Evolutionary conservation across 2,888 invertebrate species (phyloP), one percentile per base, ranked within the genome.

Genomic region (Drosophila peninsularis): DNA sequence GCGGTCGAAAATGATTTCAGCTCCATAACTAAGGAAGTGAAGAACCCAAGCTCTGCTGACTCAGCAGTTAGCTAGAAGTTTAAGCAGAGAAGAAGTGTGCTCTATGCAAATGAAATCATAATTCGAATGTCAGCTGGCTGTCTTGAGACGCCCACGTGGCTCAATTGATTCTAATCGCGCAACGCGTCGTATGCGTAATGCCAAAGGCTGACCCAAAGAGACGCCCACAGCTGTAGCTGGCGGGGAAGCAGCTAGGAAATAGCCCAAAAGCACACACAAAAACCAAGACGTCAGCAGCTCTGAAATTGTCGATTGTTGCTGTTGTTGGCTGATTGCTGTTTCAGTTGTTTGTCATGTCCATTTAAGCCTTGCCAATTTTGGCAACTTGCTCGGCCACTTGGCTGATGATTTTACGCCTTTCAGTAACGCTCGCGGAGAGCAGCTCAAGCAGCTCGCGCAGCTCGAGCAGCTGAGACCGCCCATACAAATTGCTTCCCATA

Each of bases 341-440:
- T 44, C 41, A 62, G 61, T 66, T 71, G 80, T 37, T 69, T 74
- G 75, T 68, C 78, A 66, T 80, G 76, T 78, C 82, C 82, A 77
- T 86, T 80, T 80, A 89, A 89, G 86, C 84, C 84, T 86, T 84
- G 84, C 89, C 89, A 86, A 89, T 87, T 89, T 89, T 88, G 89
- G 89, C 89, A 89, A 88, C 80, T 80, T 88, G 89, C 84, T 82
- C 52, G 78, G 71, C 83, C 71, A 78, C 80, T 77, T 73, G 79
- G 71, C 75, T 70, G 77, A 80, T 80, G 71, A 80, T 80, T 76
- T 80, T 71, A 68, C 78, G 75, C 80, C 78, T 78, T 75, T 79
- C 81, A 77, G 76, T 50, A 65, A 72, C 62, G 75, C 63, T 75
- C 57, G 62, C 41, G 56, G 61, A 39, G 57, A 57, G 58, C 69